Percentiles rank a stretch among this genome's conserved stretches.
Conservation (phyloP, 1,140 invertebrate genomes). For the Dinoponera quadriceps region DNA sequence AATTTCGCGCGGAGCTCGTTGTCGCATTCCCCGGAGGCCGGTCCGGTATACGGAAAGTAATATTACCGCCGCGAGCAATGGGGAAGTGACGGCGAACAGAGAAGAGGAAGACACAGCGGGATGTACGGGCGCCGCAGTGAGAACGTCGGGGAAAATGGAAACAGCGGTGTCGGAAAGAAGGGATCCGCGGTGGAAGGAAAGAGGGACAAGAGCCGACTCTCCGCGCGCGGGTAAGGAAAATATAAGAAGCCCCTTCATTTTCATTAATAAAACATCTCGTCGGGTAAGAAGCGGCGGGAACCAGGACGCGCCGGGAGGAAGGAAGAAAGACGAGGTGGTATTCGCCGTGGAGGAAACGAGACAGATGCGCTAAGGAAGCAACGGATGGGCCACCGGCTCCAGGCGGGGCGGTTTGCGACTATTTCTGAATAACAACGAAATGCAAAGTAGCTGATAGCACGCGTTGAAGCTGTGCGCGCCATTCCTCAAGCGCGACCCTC, state of each 20-base stretch:
- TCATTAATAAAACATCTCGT: slow-evolving; percentile 80
- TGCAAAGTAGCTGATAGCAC: slow-evolving; percentile 76
- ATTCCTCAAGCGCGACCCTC: slow-evolving; percentile 64
- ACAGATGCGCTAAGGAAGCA: slow-evolving; percentile 56
- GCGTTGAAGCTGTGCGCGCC: slow-evolving; percentile 49
- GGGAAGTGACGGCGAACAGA: slow-evolving; percentile 52
- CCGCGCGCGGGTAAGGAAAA: slow-evolving; percentile 64
- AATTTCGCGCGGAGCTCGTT: slow-evolving; percentile 72
- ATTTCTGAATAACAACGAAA: slow-evolving; percentile 80
- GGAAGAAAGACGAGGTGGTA: neutral
- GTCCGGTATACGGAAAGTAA: slow-evolving; percentile 66
- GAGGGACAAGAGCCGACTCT: slow-evolving; percentile 48
- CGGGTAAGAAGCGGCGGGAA: slow-evolving; percentile 61
- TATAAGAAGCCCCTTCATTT: slow-evolving; percentile 78
- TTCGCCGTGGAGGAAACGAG: slow-evolving; percentile 37
- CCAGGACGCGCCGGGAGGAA: slow-evolving; percentile 31
- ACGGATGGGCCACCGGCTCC: slow-evolving; percentile 45
- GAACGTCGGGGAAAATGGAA: slow-evolving; percentile 56
- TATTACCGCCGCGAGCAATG: slow-evolving; percentile 58
- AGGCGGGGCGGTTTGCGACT: slow-evolving; percentile 73
- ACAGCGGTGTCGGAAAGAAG: slow-evolving; percentile 26
- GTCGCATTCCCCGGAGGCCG: slow-evolving; percentile 68
- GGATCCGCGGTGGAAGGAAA: slow-evolving; percentile 28
- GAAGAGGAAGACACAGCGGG: neutral
- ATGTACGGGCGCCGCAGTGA: slow-evolving; percentile 17